These are phyloP conservation scores for Xiphophorus maculatus DNA, from an alignment of 2,113 vertebrate genomes.

Conservation along the genomic window DNA sequence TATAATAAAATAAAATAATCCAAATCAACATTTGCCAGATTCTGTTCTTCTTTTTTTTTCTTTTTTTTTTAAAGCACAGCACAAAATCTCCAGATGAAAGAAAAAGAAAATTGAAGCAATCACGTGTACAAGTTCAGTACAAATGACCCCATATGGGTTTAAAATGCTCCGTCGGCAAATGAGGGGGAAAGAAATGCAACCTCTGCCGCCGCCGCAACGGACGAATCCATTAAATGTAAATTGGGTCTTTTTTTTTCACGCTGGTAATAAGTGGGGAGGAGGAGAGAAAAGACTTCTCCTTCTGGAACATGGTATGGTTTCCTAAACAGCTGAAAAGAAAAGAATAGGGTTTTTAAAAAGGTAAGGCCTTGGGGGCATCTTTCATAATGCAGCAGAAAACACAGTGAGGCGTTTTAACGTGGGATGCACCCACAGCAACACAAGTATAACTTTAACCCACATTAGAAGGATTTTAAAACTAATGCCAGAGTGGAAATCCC, in stretches of 20 bases:
- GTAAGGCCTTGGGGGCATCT: background rate
- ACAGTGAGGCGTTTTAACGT: background rate
- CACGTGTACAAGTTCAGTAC: background rate
- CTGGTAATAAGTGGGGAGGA: background rate
- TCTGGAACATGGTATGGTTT: background rate
- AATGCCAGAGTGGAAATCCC: background rate
- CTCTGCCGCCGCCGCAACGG: background rate
- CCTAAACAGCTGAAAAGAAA: background rate
- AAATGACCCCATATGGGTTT: background rate
- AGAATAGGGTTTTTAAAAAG: background rate
- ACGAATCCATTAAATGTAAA: background rate
- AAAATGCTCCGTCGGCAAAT: background rate
- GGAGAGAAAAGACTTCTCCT: background rate
- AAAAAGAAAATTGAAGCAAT: background rate
- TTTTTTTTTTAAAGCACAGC: background rate
- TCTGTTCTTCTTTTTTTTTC: no score
- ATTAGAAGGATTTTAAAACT: background rate
- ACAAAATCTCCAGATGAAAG: background rate
- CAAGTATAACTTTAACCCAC: background rate
- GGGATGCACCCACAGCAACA: background rate
- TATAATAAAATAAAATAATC: background rate
- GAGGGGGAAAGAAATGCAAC: background rate
- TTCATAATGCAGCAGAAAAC: background rate
- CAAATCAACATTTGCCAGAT: background rate
- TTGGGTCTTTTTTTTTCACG: background rate